phyloP scores from a whole-genome alignment of 1,140 invertebrate genomes.

The Drosophila tropicalis region DNA sequence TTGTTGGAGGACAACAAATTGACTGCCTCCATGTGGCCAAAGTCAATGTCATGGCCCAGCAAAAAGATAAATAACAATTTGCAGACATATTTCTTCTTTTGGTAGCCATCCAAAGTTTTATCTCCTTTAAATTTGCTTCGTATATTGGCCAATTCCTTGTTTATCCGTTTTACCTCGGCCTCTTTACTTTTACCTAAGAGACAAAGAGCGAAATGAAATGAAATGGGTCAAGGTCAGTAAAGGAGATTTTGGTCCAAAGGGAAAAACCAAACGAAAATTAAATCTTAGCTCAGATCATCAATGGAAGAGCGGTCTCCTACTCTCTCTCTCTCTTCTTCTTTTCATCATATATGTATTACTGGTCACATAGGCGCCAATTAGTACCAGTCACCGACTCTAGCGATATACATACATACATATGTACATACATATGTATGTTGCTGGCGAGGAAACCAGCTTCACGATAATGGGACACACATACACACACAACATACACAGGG shows the following conservation, averaged over 20 bases:
- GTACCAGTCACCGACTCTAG: constrained; percentile 70
- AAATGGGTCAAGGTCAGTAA: constrained; percentile 41
- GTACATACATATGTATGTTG: too few relatives aligned
- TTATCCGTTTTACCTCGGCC: constrained; percentile 99
- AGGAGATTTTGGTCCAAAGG: constrained; percentile 32
- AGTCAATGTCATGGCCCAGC: constrained; percentile 99
- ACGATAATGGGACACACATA: constrained; percentile 53
- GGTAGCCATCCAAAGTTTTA: constrained; percentile 99
- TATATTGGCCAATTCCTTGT: constrained; percentile 99
- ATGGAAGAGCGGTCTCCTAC: constrained; percentile 30
- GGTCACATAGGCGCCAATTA: constrained; percentile 62
- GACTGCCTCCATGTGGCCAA: constrained; percentile 99
- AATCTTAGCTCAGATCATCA: constrained; percentile 16
- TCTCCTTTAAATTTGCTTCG: constrained; percentile 99
- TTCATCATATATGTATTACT: neutral
- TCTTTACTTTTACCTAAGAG: constrained; percentile 98
- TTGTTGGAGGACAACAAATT: constrained; percentile 99
- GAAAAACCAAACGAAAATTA: neutral
- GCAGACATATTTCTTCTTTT: constrained; percentile 99
- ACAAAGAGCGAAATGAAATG: neutral
- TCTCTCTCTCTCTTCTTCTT: constrained; percentile 15
- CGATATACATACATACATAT: constrained; percentile 39
- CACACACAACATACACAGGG: neutral
- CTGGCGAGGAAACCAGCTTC: constrained; percentile 57
- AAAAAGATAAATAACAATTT: constrained; percentile 99